These are phyloP conservation scores for Felis chaus DNA, from an alignment of 2,113 vertebrate species.

Conservation along the genomic window DNA sequence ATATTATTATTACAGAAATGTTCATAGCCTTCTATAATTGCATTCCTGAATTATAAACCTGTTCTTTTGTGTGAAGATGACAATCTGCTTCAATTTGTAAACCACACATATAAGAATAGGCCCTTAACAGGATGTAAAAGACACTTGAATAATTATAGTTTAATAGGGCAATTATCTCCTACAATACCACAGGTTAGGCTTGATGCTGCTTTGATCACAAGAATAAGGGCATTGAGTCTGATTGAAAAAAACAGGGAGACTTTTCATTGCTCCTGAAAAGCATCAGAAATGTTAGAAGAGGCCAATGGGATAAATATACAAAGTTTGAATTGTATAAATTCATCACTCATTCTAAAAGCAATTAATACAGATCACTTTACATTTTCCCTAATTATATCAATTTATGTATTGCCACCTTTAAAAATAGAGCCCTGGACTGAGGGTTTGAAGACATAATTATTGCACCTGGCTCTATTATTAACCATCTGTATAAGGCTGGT, in stretches of 20 bases:
- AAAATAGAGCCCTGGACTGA: neutral
- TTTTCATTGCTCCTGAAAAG: neutral
- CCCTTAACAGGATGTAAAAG: neutral
- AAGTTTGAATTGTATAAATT: constrained; percentile 7
- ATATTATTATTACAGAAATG: constrained; percentile 26
- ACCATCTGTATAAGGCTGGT: neutral
- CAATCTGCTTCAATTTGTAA: constrained; percentile 39
- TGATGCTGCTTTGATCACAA: constrained; percentile 15
- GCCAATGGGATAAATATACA: neutral
- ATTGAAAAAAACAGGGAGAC: neutral
- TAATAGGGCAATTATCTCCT: constrained; percentile 44
- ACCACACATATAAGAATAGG: neutral
- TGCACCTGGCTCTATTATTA: neutral
- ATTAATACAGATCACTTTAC: constrained; percentile 15
- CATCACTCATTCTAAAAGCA: neutral
- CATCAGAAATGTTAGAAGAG: neutral
- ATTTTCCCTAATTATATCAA: neutral
- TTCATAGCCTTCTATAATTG: neutral
- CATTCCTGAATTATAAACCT: constrained; percentile 20
- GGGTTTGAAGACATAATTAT: neutral
- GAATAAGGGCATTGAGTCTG: neutral
- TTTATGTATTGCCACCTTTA: neutral
- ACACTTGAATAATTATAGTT: constrained; percentile 36
- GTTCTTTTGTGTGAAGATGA: constrained; percentile 18
- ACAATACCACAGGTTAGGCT: neutral